These are phyloP conservation scores for Sipha maydis DNA, from an alignment of 2,888 invertebrate species.

Conservation along the genomic window DNA sequence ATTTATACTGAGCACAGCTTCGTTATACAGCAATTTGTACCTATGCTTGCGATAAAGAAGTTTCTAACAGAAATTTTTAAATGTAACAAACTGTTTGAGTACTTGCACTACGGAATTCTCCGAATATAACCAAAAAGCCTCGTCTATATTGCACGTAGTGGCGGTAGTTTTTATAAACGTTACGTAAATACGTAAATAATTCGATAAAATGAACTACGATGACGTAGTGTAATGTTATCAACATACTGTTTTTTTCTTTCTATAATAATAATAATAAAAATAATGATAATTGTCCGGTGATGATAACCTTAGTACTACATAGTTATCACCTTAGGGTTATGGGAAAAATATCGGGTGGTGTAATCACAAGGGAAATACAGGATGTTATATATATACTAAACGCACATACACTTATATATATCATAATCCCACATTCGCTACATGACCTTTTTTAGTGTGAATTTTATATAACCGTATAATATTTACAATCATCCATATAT, in stretches of 20 bases:
- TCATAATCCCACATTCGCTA: no score
- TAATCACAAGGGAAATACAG: not conserved
- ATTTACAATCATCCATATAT: no score
- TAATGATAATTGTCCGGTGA: not conserved
- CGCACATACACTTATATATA: no score
- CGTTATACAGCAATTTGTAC: no score
- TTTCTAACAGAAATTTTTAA: not conserved
- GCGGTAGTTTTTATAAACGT: not conserved
- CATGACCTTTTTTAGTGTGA: no score
- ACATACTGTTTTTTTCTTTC: not conserved
- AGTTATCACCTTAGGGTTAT: not conserved
- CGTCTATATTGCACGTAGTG: not conserved
- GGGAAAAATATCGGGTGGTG: not conserved
- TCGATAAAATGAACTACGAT: not conserved
- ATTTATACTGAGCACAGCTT: no score
- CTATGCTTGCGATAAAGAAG: not conserved
- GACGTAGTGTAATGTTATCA: constrained; percentile 6
- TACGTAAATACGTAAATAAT: constrained; percentile 28
- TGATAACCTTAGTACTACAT: not conserved
- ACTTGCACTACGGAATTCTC: not conserved
- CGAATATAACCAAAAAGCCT: not conserved
- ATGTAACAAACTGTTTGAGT: not conserved
- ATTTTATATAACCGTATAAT: no score
- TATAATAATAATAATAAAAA: not conserved
- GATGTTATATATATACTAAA: no score